Conservation (phyloP, 2,888 invertebrate genomes). For the Pristionchus maxplancki region DNA sequence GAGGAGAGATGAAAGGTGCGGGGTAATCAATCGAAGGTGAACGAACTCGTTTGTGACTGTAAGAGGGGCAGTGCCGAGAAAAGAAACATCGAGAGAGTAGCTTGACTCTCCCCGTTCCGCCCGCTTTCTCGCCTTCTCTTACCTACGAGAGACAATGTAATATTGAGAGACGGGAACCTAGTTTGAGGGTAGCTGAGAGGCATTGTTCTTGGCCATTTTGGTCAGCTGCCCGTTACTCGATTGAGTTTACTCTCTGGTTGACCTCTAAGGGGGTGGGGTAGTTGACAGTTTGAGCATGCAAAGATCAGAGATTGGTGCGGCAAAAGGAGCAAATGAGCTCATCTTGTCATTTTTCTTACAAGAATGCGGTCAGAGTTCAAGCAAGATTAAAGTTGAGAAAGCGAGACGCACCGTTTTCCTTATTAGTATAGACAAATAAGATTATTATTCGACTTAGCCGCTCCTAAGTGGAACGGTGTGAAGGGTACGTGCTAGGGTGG, state of each 20-base stretch:
- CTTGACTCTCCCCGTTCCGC: neutral
- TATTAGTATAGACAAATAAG: too few species aligned
- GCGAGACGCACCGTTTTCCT: too few species aligned
- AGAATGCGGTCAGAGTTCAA: too few species aligned
- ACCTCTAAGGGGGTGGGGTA: neutral
- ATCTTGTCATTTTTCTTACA: too few species aligned
- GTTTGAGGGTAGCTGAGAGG: neutral
- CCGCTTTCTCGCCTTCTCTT: neutral
- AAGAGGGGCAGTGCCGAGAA: neutral
- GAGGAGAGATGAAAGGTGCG: constrained; percentile 27
- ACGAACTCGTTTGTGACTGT: constrained; percentile 14
- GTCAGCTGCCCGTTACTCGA: neutral
- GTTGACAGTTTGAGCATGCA: too few species aligned
- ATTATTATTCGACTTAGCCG: too few species aligned
- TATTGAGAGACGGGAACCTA: neutral
- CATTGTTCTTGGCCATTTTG: neutral
- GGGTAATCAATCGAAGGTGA: constrained; percentile 2
- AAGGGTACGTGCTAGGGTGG: too few species aligned
- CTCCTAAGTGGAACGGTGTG: too few species aligned
- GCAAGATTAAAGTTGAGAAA: too few species aligned
- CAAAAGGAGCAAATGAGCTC: too few species aligned
- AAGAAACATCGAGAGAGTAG: neutral
- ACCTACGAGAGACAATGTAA: neutral
- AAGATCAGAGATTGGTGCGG: too few species aligned
- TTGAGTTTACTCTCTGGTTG: neutral